Base-by-base conservation (phyloP, 2,113 vertebrate genomes). In the Brachyhypopomus gauderio region DNA sequence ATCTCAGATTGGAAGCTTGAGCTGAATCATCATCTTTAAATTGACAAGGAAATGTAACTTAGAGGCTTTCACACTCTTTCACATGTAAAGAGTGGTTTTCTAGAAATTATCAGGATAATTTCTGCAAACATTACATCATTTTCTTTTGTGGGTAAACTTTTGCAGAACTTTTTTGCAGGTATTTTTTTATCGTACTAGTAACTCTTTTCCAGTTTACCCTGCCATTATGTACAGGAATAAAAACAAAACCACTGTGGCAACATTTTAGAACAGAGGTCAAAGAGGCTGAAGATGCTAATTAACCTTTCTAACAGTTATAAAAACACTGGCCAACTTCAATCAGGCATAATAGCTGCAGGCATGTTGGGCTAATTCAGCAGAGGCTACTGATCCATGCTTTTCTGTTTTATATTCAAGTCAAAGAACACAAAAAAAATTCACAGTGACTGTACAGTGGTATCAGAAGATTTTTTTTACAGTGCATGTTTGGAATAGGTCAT, bases 261-360 rank as follows among this genome's bases (percentile, higher is more conserved):
- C 58, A 71, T 72, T 22, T 79, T 79, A 58, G 69, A 34, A 60
- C 66, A 38, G 60, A 58, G 62, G 34, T 48, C 20, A 72, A 48
- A 58, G n/a, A 78, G 69, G 52, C 67, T 63, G 55, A 38, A 62
- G 59, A 74, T 60, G 72, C 25, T 75, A 79, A 79, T 85, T 85
- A 82, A 82, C 80, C 84, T 82, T 41, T 19, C 63, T 48, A 63
- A 71, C 58, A 72, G 64, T 74, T 22, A 25, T 52, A 34, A 69
- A 67, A 70, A 70, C 83, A 25, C 58, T 63, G 36, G 23, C 6
- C 19, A 66, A 63, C 56, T 79, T 63, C 71, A 79, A 83, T 79
- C 77, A 80, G 45, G 30, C n/a, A 27, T 80, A 8, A 25, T 74
- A 66, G 71, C 79, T 80, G 60, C 45, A 56, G 79, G 79, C 71